Percentiles rank a stretch among this genome's conserved stretches.
These are phyloP conservation scores for Allobates femoralis DNA, from an alignment of 2,797 vertebrate genomes.

Conservation along the genomic window DNA sequence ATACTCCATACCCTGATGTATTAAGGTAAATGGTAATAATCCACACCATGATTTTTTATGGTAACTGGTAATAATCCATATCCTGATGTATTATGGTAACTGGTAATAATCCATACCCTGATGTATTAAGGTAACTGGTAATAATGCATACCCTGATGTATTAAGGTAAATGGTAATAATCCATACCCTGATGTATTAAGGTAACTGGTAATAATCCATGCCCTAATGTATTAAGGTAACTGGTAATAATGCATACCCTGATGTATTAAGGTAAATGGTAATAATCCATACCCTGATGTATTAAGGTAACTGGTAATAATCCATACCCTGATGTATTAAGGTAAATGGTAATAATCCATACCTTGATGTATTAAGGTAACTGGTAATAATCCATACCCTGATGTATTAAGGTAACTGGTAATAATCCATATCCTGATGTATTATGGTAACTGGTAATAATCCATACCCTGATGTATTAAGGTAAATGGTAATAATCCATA, in stretches of 20 bases:
- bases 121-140: no score
- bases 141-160: not conserved
- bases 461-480: not conserved
- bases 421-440: not conserved
- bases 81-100: not conserved
- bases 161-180: not conserved
- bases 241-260: not conserved
- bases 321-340: not conserved
- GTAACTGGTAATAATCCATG: not conserved
- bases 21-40: not conserved
- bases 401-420: not conserved
- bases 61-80: not conserved
- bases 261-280: not conserved
- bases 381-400: no score
- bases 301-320: not conserved
- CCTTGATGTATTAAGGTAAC: no score
- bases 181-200: not conserved
- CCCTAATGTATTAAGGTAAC: not conserved
- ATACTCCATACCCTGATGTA: not conserved
- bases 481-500: not conserved
- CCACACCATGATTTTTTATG: not conserved
- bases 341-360: not conserved
- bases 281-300: not conserved
- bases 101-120: not conserved
- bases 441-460: not conserved